These are phyloP conservation scores for Platycheirus albimanus DNA, from an alignment of 2,888 invertebrate genomes.

Conservation along the genomic window DNA sequence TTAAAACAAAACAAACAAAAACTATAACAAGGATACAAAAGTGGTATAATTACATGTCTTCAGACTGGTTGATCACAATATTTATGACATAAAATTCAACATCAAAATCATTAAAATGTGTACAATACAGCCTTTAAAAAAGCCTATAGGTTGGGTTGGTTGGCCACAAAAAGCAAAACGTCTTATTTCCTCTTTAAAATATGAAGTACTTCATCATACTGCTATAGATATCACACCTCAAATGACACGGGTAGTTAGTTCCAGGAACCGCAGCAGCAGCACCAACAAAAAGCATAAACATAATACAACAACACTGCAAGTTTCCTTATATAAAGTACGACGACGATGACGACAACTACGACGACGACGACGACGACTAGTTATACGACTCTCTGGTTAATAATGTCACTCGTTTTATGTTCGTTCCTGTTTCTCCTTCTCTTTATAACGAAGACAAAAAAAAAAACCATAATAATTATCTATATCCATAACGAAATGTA, in stretches of 20 bases:
- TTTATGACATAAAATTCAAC: too few species aligned
- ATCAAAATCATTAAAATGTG: too few species aligned
- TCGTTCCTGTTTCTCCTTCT: slow-evolving; percentile 32
- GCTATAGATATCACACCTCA: slow-evolving; percentile 28
- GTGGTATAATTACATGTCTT: too few species aligned
- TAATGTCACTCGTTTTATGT: slow-evolving; percentile 51
- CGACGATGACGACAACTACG: too few species aligned
- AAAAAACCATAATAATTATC: slow-evolving; percentile 56
- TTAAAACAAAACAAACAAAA: too few species aligned
- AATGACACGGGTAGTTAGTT: slow-evolving; percentile 36
- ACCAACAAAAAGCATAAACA: slow-evolving; percentile 24
- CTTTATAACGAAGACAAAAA: slow-evolving; percentile 10
- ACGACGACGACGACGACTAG: too few species aligned
- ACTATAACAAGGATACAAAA: too few species aligned
- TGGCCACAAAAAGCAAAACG: background rate
- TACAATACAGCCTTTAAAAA: too few species aligned
- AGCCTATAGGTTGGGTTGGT: too few species aligned
- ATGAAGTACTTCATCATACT: too few species aligned
- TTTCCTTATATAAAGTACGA: slow-evolving; percentile 31
- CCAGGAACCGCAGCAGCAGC: slow-evolving; percentile 29
- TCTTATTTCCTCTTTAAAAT: slow-evolving; percentile 2
- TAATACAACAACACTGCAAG: slow-evolving; percentile 13
- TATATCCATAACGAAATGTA: slow-evolving; percentile 42
- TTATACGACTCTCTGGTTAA: slow-evolving; percentile 39
- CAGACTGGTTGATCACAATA: too few species aligned